Evolutionary conservation across 2,888 invertebrate species (phyloP).

Genomic region (Phyllotreta striolata): DNA sequence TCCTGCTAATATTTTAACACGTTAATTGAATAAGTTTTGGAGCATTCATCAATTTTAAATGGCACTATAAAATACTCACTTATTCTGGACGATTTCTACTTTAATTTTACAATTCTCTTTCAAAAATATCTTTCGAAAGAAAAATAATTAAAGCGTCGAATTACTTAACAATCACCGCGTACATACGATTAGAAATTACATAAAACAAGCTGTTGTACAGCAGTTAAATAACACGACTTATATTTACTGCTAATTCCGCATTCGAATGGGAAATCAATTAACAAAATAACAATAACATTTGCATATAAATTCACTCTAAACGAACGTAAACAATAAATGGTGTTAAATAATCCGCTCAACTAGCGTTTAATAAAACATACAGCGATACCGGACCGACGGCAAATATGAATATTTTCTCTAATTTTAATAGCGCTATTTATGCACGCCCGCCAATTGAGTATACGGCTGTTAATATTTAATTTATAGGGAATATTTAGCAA

Average conservation of each 20-base stretch:
- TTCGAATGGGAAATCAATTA: slow-evolving; percentile 20
- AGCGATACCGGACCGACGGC: not conserved
- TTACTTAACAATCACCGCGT: too few relatives aligned
- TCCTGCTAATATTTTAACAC: not conserved
- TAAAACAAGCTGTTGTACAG: too few relatives aligned
- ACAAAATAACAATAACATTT: slow-evolving; percentile 23
- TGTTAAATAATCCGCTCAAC: slow-evolving; percentile 21
- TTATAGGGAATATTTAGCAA: too few relatives aligned
- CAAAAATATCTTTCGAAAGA: not conserved
- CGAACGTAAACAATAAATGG: slow-evolving; percentile 21
- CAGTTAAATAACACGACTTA: slow-evolving; percentile 2
- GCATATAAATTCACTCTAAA: slow-evolving; percentile 18
- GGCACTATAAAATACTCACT: too few relatives aligned
- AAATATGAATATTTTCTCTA: slow-evolving; percentile 16
- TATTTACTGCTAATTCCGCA: slow-evolving; percentile 6
- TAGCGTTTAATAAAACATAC: slow-evolving; percentile 16
- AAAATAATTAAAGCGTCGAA: too few relatives aligned
- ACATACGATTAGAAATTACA: too few relatives aligned
- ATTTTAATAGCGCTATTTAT: slow-evolving; percentile 17
- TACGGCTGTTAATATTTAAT: too few relatives aligned
- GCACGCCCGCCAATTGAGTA: too few relatives aligned
- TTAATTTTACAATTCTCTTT: too few relatives aligned
- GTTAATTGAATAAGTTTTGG: not conserved
- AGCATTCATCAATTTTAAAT: too few relatives aligned
- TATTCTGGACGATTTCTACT: not conserved